Evolutionary conservation across 2,888 invertebrate genomes (phyloP).

Genomic region (Tiliacea citrago): DNA sequence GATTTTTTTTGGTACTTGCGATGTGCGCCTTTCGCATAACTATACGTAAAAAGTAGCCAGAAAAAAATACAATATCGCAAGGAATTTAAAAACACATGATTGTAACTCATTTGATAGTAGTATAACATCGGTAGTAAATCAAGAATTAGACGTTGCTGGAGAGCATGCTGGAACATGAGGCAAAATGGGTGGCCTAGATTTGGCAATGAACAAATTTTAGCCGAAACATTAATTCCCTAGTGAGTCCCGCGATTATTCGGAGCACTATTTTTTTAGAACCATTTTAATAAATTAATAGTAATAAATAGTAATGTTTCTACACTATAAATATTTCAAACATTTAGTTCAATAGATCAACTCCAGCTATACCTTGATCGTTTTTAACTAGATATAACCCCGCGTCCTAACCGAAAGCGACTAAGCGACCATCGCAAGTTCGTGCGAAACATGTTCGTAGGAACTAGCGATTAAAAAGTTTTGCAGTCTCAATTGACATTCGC

Average conservation of each 20-base stretch:
- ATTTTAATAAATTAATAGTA: too few species aligned
- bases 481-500: too few species aligned
- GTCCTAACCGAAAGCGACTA: too few species aligned
- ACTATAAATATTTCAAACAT: background rate
- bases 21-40: too few species aligned
- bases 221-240: background rate
- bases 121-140: background rate
- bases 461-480: too few species aligned
- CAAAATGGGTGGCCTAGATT: background rate
- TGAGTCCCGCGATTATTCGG: background rate
- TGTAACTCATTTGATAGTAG: background rate
- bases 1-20: too few species aligned
- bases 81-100: background rate
- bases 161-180: too few species aligned
- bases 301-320: too few species aligned
- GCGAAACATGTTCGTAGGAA: too few species aligned
- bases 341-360: background rate
- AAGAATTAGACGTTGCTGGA: background rate
- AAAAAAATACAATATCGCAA: background rate
- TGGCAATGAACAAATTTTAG: background rate
- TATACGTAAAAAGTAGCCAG: too few species aligned
- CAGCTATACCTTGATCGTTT: background rate
- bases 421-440: too few species aligned
- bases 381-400: too few species aligned
- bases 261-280: background rate